Evolutionary conservation across 2,113 vertebrate species (phyloP), one percentile per base, ranked within the genome.

Genomic region (Rhinopomastus cyanomelas): DNA sequence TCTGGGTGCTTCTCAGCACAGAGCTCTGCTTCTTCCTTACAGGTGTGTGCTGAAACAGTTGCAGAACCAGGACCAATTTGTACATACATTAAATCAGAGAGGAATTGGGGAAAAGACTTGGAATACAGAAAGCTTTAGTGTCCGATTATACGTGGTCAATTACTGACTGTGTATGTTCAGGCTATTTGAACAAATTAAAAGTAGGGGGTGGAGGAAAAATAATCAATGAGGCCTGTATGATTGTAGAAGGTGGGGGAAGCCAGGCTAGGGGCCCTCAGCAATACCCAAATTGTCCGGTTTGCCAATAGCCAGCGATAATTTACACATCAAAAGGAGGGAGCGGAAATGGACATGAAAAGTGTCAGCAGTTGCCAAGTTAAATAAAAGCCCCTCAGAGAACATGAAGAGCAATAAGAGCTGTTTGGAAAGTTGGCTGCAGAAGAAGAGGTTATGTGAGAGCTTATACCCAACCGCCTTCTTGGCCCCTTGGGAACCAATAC

Each of bases 371-470:
- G 96, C 96, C 96, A 96, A 97, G 93, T 96, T 95, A 96, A 97
- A 96, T 96, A 96, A 95, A 97, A 96, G 96, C 88, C 94, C 95
- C 96, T 96, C 93, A 96, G 96, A 94, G 92, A 96, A 96, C 88
- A 93, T 87, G 94, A 93, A 91, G 94, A 95, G 95, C 94, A 96
- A 74, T 92, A 95, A 92, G 94, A 95, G 87, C 86, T 4, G 11
- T 94, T 94, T 83, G 95, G 92, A 96, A 97, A 96, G 94, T 92
- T 96, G 93, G 96, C 93, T 92, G 82, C 64, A 91, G 94, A 95
- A 96, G 92, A 92, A 94, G 93, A 90, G 91, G 92, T 90, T 95
- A 95, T 94, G 86, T 87, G 91, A 95, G 92, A 96, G 87, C 93
- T 92, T 75, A 93, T 93, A 96, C 88, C 89, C 90, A 2, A 67